A percentile compares a stretch with the other conserved stretches of the same genome.
phyloP scores from a whole-genome alignment of 2,888 invertebrate species.

The Brachypterus glaber region DNA sequence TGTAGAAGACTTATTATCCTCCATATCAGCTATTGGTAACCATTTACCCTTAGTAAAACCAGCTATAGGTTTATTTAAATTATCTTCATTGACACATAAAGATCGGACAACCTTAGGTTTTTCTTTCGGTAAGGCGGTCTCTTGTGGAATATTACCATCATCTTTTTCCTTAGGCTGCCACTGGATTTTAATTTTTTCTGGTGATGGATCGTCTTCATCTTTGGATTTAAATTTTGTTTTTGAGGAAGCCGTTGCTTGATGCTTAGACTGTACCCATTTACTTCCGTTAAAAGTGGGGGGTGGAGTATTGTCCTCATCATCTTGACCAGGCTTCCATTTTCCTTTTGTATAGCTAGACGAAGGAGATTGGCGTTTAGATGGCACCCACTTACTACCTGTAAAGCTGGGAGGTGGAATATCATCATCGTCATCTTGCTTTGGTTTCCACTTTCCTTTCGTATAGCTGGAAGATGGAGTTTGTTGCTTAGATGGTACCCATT shows the following conservation, averaged over 20 bases:
- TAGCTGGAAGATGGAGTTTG: background rate
- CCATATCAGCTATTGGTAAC: no score
- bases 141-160: slow-evolving; percentile 11
- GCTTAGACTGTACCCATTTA: slow-evolving; percentile 46
- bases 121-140: slow-evolving; percentile 46
- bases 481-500: no score
- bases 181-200: slow-evolving; percentile 4
- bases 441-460: slow-evolving; percentile 17
- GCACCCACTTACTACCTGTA: slow-evolving; percentile 30
- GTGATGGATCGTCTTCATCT: slow-evolving; percentile 7
- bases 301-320: slow-evolving; percentile 18
- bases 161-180: slow-evolving; percentile 3
- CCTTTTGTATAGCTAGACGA: slow-evolving; percentile 65
- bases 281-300: slow-evolving; percentile 42
- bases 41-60: slow-evolving; percentile 67
- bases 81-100: no score
- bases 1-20: slow-evolving; percentile 11
- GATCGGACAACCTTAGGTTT: slow-evolving; percentile 2
- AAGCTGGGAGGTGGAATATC: slow-evolving; percentile 14
- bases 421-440: slow-evolving; percentile 15
- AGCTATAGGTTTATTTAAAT: slow-evolving; percentile 8
- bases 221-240: slow-evolving; percentile 26
- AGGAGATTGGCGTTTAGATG: slow-evolving; percentile 41
- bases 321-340: slow-evolving; percentile 59
- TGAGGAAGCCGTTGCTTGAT: slow-evolving; percentile 10